Percentiles rank a stretch among this genome's conserved stretches.
Evolutionary conservation across 2,113 vertebrate species (phyloP).

Genomic region (Malaclemys terrapin): DNA sequence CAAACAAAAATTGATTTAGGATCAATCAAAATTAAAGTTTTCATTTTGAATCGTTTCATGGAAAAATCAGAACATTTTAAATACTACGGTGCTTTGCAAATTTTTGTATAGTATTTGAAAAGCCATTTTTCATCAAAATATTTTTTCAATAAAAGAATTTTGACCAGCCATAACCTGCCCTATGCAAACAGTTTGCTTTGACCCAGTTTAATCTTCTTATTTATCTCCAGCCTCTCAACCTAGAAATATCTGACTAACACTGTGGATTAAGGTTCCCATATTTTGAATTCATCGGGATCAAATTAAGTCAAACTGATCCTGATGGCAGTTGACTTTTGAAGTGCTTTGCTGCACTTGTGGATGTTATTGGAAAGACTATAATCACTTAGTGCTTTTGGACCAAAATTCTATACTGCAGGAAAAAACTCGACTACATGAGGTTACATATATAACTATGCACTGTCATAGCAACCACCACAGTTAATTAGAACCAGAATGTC

Average conservation of each 20-base stretch:
- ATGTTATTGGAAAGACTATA: neutral
- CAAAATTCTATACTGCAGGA: neutral
- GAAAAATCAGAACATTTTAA: neutral
- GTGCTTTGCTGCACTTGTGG: neutral
- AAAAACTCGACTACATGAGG: neutral
- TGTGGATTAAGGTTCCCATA: neutral
- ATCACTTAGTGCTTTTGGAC: neutral
- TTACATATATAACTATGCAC: neutral
- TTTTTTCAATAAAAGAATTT: neutral
- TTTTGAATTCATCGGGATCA: neutral
- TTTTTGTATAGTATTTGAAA: neutral
- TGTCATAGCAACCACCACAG: neutral
- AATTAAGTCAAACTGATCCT: conserved; percentile 30
- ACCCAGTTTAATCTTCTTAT: neutral
- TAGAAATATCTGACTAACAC: neutral
- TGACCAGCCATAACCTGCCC: neutral
- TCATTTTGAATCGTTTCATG: neutral
- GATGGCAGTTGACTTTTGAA: neutral
- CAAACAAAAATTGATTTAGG: neutral
- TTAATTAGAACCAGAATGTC: conserved; percentile 23
- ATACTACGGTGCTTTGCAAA: neutral
- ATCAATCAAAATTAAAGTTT: neutral
- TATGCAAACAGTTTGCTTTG: neutral
- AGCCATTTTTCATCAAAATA: rapidly evolving
- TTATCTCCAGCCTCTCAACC: neutral